phyloP scores from a whole-genome alignment of 2,113 vertebrate genomes.

The Murina feae region DNA sequence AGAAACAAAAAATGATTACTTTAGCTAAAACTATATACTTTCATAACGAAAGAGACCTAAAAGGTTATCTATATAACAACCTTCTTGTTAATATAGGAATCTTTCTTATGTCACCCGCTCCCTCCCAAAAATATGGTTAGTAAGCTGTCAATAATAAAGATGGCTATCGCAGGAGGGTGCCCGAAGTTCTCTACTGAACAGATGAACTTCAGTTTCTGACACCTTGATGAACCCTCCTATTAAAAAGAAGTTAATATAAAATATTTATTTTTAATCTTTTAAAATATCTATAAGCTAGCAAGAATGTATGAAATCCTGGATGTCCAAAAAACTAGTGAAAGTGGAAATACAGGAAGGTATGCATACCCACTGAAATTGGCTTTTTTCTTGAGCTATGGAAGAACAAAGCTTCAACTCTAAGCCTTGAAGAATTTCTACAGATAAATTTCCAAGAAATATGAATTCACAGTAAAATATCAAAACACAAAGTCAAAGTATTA shows the following conservation, averaged over 20 bases:
- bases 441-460: background rate
- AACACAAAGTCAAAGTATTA: background rate
- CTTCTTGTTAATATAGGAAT: background rate
- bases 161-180: background rate
- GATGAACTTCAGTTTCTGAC: background rate
- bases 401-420: background rate
- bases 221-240: background rate
- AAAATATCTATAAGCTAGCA: background rate
- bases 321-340: background rate
- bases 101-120: background rate
- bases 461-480: background rate
- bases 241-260: background rate
- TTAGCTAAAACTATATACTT: constrained; percentile 42
- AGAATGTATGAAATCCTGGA: background rate
- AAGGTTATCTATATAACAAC: constrained; percentile 36
- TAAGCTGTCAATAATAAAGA: background rate
- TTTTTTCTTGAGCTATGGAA: background rate
- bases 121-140: background rate
- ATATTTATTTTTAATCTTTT: background rate
- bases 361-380: background rate
- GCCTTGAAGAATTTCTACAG: background rate
- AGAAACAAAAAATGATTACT: constrained; percentile 54
- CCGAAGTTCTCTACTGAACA: background rate
- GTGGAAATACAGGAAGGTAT: background rate
- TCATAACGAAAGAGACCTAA: constrained; percentile 39